A percentile compares a stretch with the other conserved stretches of the same genome.
These are phyloP conservation scores for Pelusios castaneus DNA, from an alignment of 2,113 vertebrate genomes.

Conservation along the genomic window DNA sequence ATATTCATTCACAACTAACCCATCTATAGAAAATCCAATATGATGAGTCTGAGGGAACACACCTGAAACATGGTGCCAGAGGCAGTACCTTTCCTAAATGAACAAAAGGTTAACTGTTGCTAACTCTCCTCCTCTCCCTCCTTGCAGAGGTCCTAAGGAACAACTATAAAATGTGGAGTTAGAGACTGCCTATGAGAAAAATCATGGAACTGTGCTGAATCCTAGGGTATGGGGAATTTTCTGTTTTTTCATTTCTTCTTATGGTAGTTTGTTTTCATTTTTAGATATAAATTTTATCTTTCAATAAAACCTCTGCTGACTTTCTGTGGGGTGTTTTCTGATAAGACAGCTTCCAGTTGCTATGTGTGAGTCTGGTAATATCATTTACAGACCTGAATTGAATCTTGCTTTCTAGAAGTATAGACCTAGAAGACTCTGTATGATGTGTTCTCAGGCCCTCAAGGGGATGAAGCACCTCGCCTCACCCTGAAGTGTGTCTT, in stretches of 20 bases:
- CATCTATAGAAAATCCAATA: neutral
- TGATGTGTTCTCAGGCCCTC: neutral
- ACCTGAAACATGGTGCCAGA: neutral
- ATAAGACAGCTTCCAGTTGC: neutral
- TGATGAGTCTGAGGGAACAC: neutral
- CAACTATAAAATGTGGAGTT: neutral
- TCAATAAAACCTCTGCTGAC: neutral
- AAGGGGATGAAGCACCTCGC: neutral
- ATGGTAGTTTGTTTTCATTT: neutral
- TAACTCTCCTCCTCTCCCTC: neutral
- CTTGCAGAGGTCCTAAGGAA: accelerated
- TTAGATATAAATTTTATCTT: neutral
- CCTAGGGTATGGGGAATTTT: neutral
- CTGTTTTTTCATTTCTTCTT: neutral
- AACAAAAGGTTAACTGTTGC: neutral
- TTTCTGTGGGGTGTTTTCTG: neutral
- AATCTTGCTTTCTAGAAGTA: accelerated
- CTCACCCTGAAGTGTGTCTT: neutral
- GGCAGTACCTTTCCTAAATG: neutral
- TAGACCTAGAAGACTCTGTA: accelerated
- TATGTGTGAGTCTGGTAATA: accelerated
- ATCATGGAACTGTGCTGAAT: neutral
- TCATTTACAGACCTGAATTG: neutral
- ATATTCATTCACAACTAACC: neutral
- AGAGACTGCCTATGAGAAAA: neutral